These are phyloP conservation scores for Grantiella picta DNA, from an alignment of 2,113 vertebrate genomes.

Conservation along the genomic window DNA sequence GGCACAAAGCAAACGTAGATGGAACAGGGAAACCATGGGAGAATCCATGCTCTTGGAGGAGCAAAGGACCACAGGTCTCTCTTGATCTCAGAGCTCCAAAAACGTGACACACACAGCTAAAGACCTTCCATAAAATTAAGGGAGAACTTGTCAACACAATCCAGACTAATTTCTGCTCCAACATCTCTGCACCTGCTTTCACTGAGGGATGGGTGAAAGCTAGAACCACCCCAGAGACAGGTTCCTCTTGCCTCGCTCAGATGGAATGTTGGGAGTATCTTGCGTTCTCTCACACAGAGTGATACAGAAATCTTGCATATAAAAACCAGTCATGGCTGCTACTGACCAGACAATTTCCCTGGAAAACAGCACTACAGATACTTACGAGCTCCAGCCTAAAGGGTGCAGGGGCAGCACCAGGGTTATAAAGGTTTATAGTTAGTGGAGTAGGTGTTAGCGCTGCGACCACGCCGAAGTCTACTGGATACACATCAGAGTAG, in stretches of 20 bases:
- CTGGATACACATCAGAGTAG: neutral
- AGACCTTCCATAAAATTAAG: neutral
- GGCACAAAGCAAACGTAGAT: neutral
- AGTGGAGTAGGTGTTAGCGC: slow-evolving; percentile 72
- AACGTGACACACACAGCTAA: neutral
- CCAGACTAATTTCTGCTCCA: neutral
- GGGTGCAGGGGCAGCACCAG: slow-evolving; percentile 72
- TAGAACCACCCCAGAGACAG: neutral
- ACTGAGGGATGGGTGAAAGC: neutral
- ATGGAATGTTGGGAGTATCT: neutral
- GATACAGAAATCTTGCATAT: neutral
- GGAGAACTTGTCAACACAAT: neutral
- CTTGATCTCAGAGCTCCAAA: neutral
- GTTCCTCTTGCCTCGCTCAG: accelerated
- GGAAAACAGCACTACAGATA: neutral
- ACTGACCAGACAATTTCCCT: neutral
- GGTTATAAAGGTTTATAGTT: slow-evolving; percentile 76
- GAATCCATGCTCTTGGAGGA: neutral
- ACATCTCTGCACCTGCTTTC: neutral
- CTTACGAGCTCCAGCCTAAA: slow-evolving; percentile 80
- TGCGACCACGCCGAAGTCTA: slow-evolving; percentile 81
- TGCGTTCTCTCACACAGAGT: neutral
- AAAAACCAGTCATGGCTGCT: neutral
- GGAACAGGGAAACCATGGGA: neutral
- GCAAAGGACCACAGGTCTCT: neutral